Evolutionary conservation across 2,797 vertebrate species (phyloP), one percentile per base, ranked within the genome.

Genomic region (Phoxinus dragarum): DNA sequence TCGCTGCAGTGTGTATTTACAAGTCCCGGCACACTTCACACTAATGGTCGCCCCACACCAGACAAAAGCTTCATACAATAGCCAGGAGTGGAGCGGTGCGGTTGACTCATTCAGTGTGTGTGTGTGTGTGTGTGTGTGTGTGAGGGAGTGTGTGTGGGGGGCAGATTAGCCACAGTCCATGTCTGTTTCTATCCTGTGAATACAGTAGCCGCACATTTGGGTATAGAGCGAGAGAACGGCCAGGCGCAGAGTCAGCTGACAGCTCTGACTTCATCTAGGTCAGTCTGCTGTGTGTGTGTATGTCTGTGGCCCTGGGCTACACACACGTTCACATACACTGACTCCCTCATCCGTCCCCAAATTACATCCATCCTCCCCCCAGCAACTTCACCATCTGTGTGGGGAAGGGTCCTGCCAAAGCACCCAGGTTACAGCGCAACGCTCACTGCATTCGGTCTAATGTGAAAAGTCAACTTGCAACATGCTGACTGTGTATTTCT

Each of bases 261-360:
- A 34, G 85, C 81, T 87, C 86, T 87, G 86, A 89, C 88, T 90
- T 88, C 87, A 89, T 90, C 84, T 91, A 90, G 89, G 89, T 90
- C 89, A 89, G 88, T 89, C 87, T 90, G 79, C 86, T 81, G 84
- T 19, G 27, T 69, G 78, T 80, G 78, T 80, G 38, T 64, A 16
- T 74, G 74, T 84, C 66, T 59, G 21, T 88, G 80, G 71, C 85
- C 88, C 76, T 66, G 68, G 68, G 79, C 88, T 85, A 61, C 82
- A 86, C 75, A 74, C 85, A 68, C 69, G 3, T 64, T 19, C 21
- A 86, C 81, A 69, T 36, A 66, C 42, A 72, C 87, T 81, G 44
- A 52, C 82, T 86, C 82, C 79, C 38, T 82, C 36, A 72, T 77
- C 66, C 69, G 64, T 68, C 71, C 87, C 59, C 76, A 52, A 85